phyloP scores from a whole-genome alignment of 2,113 vertebrate genomes.

The Manacus vitellinus region DNA sequence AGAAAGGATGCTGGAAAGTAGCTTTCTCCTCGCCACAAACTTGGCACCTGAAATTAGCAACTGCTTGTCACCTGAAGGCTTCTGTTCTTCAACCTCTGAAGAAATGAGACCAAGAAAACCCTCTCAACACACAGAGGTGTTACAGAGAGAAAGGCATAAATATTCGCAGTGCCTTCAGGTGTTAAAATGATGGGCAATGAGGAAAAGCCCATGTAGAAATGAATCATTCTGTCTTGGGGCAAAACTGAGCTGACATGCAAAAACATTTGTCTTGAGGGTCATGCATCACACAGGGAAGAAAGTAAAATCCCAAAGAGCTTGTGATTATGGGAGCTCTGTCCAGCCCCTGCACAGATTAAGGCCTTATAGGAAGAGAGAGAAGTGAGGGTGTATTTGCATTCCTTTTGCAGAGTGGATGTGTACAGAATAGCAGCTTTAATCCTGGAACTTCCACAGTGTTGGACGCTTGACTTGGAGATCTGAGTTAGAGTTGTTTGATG shows the following conservation, averaged over 20 bases:
- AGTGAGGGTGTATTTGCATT: conserved; percentile 29
- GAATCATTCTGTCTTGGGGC: background rate
- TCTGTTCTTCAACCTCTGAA: background rate
- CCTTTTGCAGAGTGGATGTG: conserved; percentile 24
- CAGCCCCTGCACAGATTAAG: background rate
- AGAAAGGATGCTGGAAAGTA: background rate
- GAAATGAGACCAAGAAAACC: background rate
- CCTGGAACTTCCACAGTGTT: conserved; percentile 30
- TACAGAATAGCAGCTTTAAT: conserved; percentile 54
- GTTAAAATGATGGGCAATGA: background rate
- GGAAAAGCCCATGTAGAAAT: background rate
- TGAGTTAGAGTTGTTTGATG: conserved; percentile 47
- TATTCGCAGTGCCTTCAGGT: background rate
- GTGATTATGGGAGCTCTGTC: background rate
- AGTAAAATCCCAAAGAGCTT: background rate
- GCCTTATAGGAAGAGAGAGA: background rate
- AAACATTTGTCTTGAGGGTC: conserved; percentile 4
- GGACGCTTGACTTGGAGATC: conserved; percentile 46
- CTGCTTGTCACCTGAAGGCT: background rate
- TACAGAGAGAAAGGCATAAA: background rate
- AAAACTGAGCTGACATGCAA: background rate
- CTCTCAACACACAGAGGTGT: background rate
- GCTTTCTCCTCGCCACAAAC: background rate
- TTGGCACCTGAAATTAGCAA: background rate
- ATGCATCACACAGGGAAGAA: background rate